phyloP scores from a whole-genome alignment of 2,888 invertebrate genomes.

The Drosophila anceps region DNA sequence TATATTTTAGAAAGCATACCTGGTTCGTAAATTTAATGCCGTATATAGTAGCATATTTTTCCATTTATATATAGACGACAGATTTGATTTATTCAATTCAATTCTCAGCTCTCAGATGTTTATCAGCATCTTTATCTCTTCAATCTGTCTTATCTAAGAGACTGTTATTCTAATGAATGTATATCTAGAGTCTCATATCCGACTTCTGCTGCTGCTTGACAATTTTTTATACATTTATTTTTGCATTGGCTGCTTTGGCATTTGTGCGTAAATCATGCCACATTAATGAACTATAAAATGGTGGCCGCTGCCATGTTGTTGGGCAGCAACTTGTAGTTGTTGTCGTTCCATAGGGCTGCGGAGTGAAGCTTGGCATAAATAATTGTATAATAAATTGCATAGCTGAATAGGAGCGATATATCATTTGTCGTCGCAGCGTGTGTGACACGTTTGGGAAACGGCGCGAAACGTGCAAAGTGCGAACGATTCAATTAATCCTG shows the following conservation, averaged over 20 bases:
- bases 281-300: conserved; percentile 77
- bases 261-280: conserved; percentile 71
- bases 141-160: not conserved
- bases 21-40: too few species aligned
- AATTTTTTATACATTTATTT: conserved; percentile 5
- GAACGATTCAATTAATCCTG: conserved; percentile 85
- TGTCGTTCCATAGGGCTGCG: conserved; percentile 13
- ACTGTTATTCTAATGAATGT: not conserved
- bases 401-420: conserved; percentile 77
- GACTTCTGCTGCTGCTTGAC: not conserved
- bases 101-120: too few species aligned
- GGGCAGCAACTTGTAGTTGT: conserved; percentile 31
- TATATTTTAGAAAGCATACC: too few species aligned
- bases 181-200: not conserved
- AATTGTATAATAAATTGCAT: conserved; percentile 81
- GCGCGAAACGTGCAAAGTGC: conserved; percentile 71
- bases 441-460: conserved; percentile 61
- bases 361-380: conserved; percentile 48
- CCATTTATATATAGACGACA: too few species aligned
- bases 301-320: conserved; percentile 35
- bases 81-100: too few species aligned
- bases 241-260: conserved; percentile 22
- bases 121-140: too few species aligned
- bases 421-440: conserved; percentile 79
- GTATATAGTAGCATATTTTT: too few species aligned